Conservation (phyloP, 2,888 invertebrate genomes). For the Crocallis elinguaria region DNA sequence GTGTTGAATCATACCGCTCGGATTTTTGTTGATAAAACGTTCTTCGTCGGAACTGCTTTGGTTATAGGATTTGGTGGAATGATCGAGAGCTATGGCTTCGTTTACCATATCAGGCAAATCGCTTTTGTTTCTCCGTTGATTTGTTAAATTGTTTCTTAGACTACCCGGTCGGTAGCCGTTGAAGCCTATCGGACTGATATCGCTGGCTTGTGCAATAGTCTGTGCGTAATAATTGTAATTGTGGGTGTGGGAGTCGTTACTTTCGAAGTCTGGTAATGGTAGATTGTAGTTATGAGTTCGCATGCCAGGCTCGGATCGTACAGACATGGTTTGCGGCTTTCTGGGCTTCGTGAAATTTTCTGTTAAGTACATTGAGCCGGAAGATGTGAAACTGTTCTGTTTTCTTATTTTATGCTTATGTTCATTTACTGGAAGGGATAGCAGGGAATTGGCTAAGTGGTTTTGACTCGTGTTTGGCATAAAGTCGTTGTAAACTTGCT, state of each 20-base stretch:
- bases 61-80: slow-evolving; percentile 69
- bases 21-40: slow-evolving; percentile 60
- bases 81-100: slow-evolving; percentile 86
- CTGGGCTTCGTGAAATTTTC: slow-evolving; percentile 59
- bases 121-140: slow-evolving; percentile 63
- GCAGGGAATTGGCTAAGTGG: slow-evolving; percentile 62
- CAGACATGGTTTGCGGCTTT: slow-evolving; percentile 66
- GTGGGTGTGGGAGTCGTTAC: slow-evolving; percentile 45
- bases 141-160: slow-evolving; percentile 52
- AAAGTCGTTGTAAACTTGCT: slow-evolving; percentile 63
- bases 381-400: slow-evolving; percentile 69
- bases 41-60: slow-evolving; percentile 76
- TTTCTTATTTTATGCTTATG: slow-evolving; percentile 60
- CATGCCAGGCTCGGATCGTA: slow-evolving; percentile 73
- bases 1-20: slow-evolving; percentile 47
- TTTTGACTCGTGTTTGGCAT: slow-evolving; percentile 52
- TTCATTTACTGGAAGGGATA: slow-evolving; percentile 63
- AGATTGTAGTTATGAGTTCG: slow-evolving; percentile 66
- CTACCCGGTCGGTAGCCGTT: slow-evolving; percentile 56
- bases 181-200: slow-evolving; percentile 64
- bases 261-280: slow-evolving; percentile 70
- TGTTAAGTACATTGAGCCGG: slow-evolving; percentile 54
- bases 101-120: slow-evolving; percentile 87
- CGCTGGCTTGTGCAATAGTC: slow-evolving; percentile 61
- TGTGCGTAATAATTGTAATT: slow-evolving; percentile 58